Conservation (phyloP, 2,888 invertebrate species). For the Acanthosoma haemorrhoidale region DNA sequence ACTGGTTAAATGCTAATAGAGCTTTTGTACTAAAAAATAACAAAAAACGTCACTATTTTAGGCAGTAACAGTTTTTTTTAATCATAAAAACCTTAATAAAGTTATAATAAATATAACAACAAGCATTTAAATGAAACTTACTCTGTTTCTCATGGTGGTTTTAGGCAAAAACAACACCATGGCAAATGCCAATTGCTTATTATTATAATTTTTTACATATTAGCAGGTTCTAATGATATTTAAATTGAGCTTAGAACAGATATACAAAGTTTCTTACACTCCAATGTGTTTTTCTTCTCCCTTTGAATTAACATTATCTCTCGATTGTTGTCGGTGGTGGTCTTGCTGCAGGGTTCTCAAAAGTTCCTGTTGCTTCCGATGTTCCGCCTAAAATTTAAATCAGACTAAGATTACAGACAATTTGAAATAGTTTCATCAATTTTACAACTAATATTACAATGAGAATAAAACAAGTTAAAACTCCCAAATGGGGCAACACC, state of each 20-base stretch:
- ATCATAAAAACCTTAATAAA: neutral
- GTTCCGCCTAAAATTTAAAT: conserved; percentile 44
- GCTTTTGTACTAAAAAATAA: neutral
- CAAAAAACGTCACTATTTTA: neutral
- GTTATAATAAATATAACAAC: neutral
- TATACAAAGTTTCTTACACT: neutral
- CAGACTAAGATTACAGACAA: neutral
- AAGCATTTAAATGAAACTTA: neutral
- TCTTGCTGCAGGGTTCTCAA: conserved; percentile 47
- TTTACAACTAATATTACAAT: too few relatives aligned
- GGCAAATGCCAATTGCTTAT: neutral
- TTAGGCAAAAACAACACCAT: neutral
- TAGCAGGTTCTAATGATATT: neutral
- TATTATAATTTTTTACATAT: neutral
- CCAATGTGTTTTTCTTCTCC: conserved; percentile 42
- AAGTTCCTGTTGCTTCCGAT: conserved; percentile 46
- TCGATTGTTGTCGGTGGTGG: conserved; percentile 45
- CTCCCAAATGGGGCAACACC: too few relatives aligned
- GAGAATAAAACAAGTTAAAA: too few relatives aligned
- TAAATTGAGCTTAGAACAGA: neutral
- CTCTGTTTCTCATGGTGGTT: neutral
- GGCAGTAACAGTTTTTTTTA: neutral
- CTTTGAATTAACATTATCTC: conserved; percentile 12
- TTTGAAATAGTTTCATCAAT: neutral
- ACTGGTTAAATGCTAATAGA: neutral